Base-by-base conservation (phyloP, 23 tunicate genomes). In the Styela clava region DNA sequence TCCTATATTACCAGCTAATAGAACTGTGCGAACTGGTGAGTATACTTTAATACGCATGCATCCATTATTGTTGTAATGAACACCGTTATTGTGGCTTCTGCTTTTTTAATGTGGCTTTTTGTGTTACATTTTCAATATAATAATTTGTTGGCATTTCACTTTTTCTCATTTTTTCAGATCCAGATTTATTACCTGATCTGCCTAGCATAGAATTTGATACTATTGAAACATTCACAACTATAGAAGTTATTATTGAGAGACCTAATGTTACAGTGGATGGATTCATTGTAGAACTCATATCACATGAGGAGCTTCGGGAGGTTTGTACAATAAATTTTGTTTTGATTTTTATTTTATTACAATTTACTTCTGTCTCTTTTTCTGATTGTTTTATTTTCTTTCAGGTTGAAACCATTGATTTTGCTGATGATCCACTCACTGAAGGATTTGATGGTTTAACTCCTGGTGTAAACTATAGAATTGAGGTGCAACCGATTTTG, bases 11-110 rank as follows among this genome's bases (percentile, higher is more conserved):
- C 63, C 63, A 7, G 34, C 69, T 5, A 63, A 24, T 33, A 16
- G 34, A 34, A n/a, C 21, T 36, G 82, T 72, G 62, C 62, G 73
- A 16, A 84, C 87, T 28, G 82, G 87, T 84, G 1, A 74, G 44
- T 73, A 16, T 16, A 32, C 25, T 24, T n/a, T n/a, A n/a, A n/a
- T n/a, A n/a, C n/a, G n/a, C n/a, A n/a, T n/a, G n/a, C n/a, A n/a
- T n/a, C n/a, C n/a, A n/a, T n/a, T n/a, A n/a, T n/a, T n/a, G n/a
- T n/a, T n/a, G n/a, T n/a, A n/a, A n/a, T n/a, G n/a, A n/a, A n/a
- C n/a, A n/a, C n/a, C n/a, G n/a, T n/a, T n/a, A n/a, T n/a, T n/a
- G n/a, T n/a, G n/a, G n/a, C n/a, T n/a, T n/a, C n/a, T n/a, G n/a
- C n/a, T n/a, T n/a, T n/a, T n/a, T n/a, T n/a, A n/a, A n/a, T n/a